Conservation (phyloP, 2,113 vertebrate species). For the Aepyceros melampus region DNA sequence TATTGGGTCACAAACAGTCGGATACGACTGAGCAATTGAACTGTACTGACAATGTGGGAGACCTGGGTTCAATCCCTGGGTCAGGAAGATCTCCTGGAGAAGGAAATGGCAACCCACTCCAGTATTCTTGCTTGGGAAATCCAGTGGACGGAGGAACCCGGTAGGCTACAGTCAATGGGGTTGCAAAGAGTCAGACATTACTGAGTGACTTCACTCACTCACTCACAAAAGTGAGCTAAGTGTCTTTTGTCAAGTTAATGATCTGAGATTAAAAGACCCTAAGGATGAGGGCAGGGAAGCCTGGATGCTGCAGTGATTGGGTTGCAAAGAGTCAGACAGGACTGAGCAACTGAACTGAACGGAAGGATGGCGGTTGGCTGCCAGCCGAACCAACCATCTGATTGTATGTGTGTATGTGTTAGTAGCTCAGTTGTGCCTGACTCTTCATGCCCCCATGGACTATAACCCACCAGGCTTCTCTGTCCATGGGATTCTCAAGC, state of each 20-base stretch:
- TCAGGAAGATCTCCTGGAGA: too few species aligned
- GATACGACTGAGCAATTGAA: too few species aligned
- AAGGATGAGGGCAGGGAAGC: background rate
- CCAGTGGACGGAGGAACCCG: too few species aligned
- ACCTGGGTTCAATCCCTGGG: too few species aligned
- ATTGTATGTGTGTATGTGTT: background rate
- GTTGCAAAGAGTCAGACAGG: background rate
- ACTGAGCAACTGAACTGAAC: background rate
- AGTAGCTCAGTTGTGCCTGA: background rate
- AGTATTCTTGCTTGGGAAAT: too few species aligned
- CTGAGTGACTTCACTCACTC: too few species aligned
- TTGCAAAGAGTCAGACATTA: too few species aligned
- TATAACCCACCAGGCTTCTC: background rate
- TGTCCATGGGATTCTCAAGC: background rate
- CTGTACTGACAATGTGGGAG: too few species aligned
- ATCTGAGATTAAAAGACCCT: background rate
- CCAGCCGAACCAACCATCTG: background rate
- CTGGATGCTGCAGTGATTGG: background rate
- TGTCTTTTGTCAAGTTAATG: background rate
- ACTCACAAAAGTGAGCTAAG: background rate
- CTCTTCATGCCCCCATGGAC: background rate
- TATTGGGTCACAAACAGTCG: too few species aligned
- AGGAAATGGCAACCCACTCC: too few species aligned
- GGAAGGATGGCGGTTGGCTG: background rate
- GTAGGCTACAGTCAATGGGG: too few species aligned